Conservation (phyloP, 1,140 invertebrate genomes). For the Zelostemma sp. region DNA sequence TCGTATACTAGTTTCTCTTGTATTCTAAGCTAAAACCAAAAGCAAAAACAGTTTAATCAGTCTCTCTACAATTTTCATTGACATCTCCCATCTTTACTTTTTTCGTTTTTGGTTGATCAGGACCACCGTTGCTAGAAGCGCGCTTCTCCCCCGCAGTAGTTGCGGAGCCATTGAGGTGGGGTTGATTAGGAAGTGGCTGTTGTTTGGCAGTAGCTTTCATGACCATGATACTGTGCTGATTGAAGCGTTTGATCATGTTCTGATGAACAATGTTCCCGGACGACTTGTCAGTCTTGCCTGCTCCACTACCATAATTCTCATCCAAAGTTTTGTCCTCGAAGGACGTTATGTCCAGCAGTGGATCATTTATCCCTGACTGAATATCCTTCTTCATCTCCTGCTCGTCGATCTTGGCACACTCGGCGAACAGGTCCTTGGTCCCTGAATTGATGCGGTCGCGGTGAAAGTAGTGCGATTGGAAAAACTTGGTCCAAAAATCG, state of each 20-base stretch:
- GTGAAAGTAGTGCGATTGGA: slow-evolving; percentile 99
- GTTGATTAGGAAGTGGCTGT: slow-evolving; percentile 47
- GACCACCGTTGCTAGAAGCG: slow-evolving; percentile 23
- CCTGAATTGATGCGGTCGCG: slow-evolving; percentile 91
- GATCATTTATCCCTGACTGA: slow-evolving; percentile 81
- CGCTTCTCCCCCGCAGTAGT: slow-evolving; percentile 50
- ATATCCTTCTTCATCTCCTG: slow-evolving; percentile 87
- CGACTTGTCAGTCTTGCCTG: slow-evolving; percentile 72
- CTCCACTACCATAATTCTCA: slow-evolving; percentile 76
- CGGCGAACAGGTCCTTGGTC: slow-evolving; percentile 94
- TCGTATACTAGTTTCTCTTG: slow-evolving; percentile 86
- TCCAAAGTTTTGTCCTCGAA: slow-evolving; percentile 83
- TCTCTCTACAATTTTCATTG: too few species aligned
- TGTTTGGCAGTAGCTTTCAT: slow-evolving; percentile 81
- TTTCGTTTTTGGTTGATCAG: slow-evolving; percentile 64
- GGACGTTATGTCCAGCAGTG: slow-evolving; percentile 83
- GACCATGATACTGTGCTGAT: slow-evolving; percentile 98
- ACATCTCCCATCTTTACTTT: too few species aligned
- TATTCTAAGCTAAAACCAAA: slow-evolving; percentile 72
- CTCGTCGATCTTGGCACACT: slow-evolving; percentile 97
- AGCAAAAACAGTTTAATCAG: slow-evolving; percentile 2
- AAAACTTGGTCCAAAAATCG: slow-evolving; percentile 99
- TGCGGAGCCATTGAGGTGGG: slow-evolving; percentile 64
- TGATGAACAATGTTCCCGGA: slow-evolving; percentile 85
- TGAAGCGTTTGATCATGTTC: slow-evolving; percentile 95